phyloP scores from a whole-genome alignment of 2,888 invertebrate genomes.

The Aleiodes leptofemur region DNA sequence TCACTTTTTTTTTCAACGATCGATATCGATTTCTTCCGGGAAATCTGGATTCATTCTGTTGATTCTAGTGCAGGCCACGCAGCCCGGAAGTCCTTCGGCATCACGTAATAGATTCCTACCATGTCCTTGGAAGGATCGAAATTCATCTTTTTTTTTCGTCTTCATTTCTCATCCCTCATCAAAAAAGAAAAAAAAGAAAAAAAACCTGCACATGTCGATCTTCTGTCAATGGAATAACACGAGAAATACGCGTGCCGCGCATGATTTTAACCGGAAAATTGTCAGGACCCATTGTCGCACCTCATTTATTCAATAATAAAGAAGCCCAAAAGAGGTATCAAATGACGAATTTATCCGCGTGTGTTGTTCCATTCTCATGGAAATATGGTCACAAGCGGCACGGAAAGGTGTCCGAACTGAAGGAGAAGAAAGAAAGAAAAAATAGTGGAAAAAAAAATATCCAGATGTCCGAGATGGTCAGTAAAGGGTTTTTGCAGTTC shows the following conservation, averaged over 20 bases:
- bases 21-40: conserved; percentile 60
- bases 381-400: conserved; percentile 14
- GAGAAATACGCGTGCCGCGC: conserved; percentile 31
- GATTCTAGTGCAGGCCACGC: conserved; percentile 28
- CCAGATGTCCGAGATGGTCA: conserved; percentile 55
- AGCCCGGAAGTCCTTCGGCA: conserved; percentile 61
- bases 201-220: conserved; percentile 38
- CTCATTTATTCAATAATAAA: conserved; percentile 36
- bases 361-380: conserved; percentile 42
- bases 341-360: conserved; percentile 44
- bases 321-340: conserved; percentile 32
- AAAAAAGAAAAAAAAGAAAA: not conserved
- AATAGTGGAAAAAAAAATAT: conserved; percentile 41
- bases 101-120: conserved; percentile 37
- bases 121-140: conserved; percentile 35
- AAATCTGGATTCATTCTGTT: conserved; percentile 51
- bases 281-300: conserved; percentile 48
- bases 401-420: conserved; percentile 32
- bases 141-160: conserved; percentile 32
- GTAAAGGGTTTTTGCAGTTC: conserved; percentile 36
- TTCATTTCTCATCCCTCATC: not conserved
- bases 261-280: conserved; percentile 43
- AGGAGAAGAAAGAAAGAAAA: conserved; percentile 26
- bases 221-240: conserved; percentile 26
- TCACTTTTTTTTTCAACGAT: conserved; percentile 27